Percentiles rank a stretch among this genome's conserved stretches.
These are phyloP conservation scores for Tringa solitaria DNA, from an alignment of 2,113 vertebrate species.

Conservation along the genomic window DNA sequence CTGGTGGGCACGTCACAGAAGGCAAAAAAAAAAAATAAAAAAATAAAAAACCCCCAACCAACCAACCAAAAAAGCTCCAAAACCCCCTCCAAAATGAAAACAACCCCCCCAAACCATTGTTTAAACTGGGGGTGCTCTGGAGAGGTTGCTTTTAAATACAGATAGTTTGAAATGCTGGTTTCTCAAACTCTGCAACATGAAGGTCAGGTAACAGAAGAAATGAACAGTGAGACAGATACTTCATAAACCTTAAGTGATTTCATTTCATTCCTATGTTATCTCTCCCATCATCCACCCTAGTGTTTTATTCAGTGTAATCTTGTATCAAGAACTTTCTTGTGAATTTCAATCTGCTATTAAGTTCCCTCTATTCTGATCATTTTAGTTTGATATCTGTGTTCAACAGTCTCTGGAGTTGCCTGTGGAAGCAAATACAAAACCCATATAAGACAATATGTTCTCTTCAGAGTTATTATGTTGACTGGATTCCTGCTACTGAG, in stretches of 20 bases:
- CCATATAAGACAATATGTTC: not conserved
- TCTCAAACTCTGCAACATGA: not conserved
- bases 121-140: not conserved
- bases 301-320: not conserved
- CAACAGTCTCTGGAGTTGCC: not conserved
- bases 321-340: not conserved
- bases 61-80: no score
- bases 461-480: not conserved
- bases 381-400: constrained; percentile 11
- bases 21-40: not conserved
- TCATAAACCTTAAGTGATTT: constrained; percentile 20
- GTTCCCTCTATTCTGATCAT: not conserved
- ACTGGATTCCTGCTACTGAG: not conserved
- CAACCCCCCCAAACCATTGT: not conserved
- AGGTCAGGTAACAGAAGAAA: not conserved
- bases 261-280: not conserved
- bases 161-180: not conserved
- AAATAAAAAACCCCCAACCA: not conserved
- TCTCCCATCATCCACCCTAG: not conserved
- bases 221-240: not conserved
- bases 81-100: not conserved
- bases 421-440: not conserved
- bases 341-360: not conserved
- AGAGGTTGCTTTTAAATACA: not conserved
- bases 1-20: not conserved